phyloP scores from a whole-genome alignment of 2,888 invertebrate species.

The Panorpa germanica region DNA sequence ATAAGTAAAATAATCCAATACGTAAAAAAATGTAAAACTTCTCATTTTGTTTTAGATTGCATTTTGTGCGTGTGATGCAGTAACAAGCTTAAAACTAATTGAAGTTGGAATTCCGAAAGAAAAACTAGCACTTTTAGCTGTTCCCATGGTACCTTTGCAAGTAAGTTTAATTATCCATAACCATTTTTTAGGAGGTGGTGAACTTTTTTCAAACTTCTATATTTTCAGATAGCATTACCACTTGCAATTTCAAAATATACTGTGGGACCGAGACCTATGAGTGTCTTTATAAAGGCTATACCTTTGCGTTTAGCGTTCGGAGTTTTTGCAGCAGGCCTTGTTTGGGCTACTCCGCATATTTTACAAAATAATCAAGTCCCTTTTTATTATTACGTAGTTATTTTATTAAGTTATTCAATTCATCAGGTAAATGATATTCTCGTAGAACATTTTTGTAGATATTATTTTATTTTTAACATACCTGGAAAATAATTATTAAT shows the following conservation, averaged over 20 bases:
- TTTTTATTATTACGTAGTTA: constrained; percentile 52
- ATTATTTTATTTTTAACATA: constrained; percentile 3
- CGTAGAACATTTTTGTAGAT: background rate
- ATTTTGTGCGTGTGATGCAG: constrained; percentile 89
- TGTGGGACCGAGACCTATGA: constrained; percentile 74
- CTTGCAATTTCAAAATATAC: constrained; percentile 57
- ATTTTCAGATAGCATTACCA: constrained; percentile 85
- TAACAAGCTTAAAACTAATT: constrained; percentile 85
- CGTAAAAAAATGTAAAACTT: too few species aligned
- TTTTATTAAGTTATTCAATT: constrained; percentile 64
- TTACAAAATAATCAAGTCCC: constrained; percentile 45
- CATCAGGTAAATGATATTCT: constrained; percentile 54
- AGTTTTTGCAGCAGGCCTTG: constrained; percentile 61
- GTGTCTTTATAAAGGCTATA: constrained; percentile 73
- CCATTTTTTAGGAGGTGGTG: constrained; percentile 12
- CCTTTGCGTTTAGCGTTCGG: constrained; percentile 78
- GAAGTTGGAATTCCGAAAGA: constrained; percentile 95
- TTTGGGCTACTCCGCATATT: constrained; percentile 67
- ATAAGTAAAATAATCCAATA: too few species aligned
- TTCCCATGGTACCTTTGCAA: constrained; percentile 88
- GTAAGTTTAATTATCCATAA: constrained; percentile 33
- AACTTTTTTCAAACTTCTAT: constrained; percentile 85
- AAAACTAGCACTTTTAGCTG: constrained; percentile 75
- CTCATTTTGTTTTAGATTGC: constrained; percentile 45
- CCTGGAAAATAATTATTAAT: too few species aligned